Evolutionary conservation across 1,140 invertebrate species (phyloP).

Genomic region (Acarapis woodi): DNA sequence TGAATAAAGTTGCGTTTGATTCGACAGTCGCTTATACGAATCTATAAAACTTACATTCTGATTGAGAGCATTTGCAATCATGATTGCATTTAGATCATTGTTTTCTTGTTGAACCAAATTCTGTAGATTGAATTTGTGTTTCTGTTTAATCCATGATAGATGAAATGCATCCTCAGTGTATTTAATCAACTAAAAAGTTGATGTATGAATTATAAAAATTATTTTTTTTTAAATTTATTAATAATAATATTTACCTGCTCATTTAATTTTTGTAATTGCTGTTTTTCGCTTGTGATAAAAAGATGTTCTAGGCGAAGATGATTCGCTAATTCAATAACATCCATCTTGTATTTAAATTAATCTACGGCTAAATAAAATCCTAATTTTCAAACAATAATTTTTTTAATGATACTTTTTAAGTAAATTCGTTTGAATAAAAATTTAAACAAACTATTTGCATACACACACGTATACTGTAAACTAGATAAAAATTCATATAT

Average conservation of each 20-base stretch:
- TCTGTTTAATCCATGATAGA: slow-evolving; percentile 56
- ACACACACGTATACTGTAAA: no score
- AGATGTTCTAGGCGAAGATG: slow-evolving; percentile 38
- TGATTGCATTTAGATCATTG: slow-evolving; percentile 38
- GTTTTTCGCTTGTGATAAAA: slow-evolving; percentile 36
- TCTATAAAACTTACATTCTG: slow-evolving; percentile 55
- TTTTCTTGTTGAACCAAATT: slow-evolving; percentile 41
- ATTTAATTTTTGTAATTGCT: slow-evolving; percentile 36
- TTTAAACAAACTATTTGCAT: no score
- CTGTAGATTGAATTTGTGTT: slow-evolving; percentile 55
- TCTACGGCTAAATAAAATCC: no score
- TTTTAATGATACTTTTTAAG: no score
- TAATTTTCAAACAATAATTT: no score
- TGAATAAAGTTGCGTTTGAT: slow-evolving; percentile 43
- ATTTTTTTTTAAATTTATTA: not conserved
- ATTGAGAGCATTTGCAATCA: slow-evolving; percentile 38
- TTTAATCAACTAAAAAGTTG: slow-evolving; percentile 8
- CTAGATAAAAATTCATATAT: no score
- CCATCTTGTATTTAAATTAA: no score
- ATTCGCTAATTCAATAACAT: slow-evolving; percentile 34
- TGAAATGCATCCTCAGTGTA: slow-evolving; percentile 37
- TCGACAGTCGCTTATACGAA: slow-evolving; percentile 51
- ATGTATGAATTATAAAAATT: slow-evolving; percentile 3
- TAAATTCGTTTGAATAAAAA: no score
- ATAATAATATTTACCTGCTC: slow-evolving; percentile 25